Conservation (phyloP, 2,113 vertebrate genomes). For the Coturnix japonica region DNA sequence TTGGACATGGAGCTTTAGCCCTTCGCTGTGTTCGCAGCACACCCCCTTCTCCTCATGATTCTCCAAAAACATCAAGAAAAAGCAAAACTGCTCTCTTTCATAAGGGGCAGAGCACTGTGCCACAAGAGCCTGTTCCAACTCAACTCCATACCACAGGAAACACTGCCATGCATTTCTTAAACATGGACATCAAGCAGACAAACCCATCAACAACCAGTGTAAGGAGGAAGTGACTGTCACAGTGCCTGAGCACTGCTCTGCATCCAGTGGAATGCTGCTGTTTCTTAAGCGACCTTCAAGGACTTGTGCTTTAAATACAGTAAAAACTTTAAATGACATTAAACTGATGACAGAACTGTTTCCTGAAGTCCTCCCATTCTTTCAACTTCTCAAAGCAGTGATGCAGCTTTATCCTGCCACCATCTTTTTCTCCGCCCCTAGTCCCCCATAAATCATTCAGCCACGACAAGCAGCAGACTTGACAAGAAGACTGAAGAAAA, state of each 20-base stretch:
- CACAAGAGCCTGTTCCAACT: not conserved
- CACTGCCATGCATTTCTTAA: rapidly evolving
- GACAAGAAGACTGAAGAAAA: not conserved
- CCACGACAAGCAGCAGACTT: not conserved
- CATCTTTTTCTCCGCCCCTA: not conserved
- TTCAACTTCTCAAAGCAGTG: not conserved
- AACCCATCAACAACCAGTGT: not conserved
- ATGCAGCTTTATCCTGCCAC: not conserved
- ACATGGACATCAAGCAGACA: not conserved
- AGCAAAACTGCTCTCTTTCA: not conserved
- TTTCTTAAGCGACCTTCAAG: not conserved
- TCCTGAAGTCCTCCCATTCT: not conserved
- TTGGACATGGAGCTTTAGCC: not conserved
- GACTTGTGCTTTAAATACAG: not conserved
- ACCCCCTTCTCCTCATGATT: not conserved
- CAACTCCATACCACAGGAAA: not conserved
- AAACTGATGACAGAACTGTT: not conserved
- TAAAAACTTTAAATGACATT: not conserved
- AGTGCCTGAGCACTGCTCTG: not conserved
- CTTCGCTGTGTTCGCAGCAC: not conserved
- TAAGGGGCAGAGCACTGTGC: not conserved
- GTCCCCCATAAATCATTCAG: not conserved
- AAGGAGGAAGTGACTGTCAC: not conserved
- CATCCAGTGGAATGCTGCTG: not conserved
- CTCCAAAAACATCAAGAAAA: not conserved